Percentiles rank a stretch among this genome's conserved stretches.
Evolutionary conservation across 2,797 vertebrate genomes (phyloP).

Genomic region (Loris lydekkerianus): DNA sequence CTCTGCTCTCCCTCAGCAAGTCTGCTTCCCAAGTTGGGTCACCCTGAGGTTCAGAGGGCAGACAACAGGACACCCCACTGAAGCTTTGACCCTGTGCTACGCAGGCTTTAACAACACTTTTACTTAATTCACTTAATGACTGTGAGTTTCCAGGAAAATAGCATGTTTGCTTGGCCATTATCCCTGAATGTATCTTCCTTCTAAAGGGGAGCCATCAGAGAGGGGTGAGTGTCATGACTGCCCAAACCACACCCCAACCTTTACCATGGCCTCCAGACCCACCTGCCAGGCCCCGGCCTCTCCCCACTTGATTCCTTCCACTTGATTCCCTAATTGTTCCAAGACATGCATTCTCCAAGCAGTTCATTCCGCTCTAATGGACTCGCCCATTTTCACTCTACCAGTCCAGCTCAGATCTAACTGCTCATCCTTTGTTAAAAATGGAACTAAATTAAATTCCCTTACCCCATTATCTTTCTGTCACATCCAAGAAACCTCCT

Average conservation of each 20-base stretch:
- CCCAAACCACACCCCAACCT: not conserved
- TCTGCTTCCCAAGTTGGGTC: not conserved
- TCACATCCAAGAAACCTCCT: not conserved
- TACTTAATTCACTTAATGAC: not conserved
- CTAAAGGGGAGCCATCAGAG: not conserved
- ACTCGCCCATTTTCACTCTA: not conserved
- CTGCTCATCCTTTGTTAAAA: not conserved
- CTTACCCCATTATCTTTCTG: no score
- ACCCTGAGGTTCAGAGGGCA: not conserved
- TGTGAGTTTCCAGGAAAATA: not conserved
- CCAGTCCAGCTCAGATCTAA: not conserved
- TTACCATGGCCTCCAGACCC: not conserved
- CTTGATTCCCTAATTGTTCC: not conserved
- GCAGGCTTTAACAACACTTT: not conserved
- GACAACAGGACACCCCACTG: not conserved
- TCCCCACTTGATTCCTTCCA: not conserved
- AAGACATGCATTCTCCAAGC: not conserved
- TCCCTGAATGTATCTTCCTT: not conserved
- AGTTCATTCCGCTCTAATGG: not conserved
- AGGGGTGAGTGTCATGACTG: not conserved
- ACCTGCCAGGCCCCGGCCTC: not conserved
- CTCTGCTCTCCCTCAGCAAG: not conserved
- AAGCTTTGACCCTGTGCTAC: not conserved
- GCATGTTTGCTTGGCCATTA: not conserved
- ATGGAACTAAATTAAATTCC: not conserved